Evolutionary conservation across 1,140 invertebrate species (phyloP), one percentile per base, ranked within the genome.

Genomic region (Heliconius hewitsoni): DNA sequence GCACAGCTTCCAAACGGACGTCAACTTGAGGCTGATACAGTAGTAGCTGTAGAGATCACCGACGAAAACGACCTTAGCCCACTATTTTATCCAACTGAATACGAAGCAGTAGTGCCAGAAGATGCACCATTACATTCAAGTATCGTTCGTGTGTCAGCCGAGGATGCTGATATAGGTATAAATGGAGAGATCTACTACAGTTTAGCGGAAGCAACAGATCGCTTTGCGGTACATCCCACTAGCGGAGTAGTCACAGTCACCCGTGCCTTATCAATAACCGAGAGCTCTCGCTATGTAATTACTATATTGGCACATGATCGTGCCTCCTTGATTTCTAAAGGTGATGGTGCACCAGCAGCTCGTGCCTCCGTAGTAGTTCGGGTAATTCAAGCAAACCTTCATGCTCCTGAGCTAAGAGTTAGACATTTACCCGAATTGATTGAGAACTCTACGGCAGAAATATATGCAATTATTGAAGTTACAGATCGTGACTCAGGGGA

Each of bases 161-260:
- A 98, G 86, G 99, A 99, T 94, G 98, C 98, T 9, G 98, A 99
- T 92, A 95, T 98, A 16, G 98, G 98, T 0, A 96, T 97, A 73
- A 99, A 99, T 91, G 98, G 98, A 3, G 98, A 99, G 95, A 98
- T 99, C 84, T 99, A 99, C 93, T 99, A 99, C 91, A 99, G 97
- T 92, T 97, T 99, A 84, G 95, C 96, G n/a, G 96, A 98, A 80
- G 94, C 96, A 23, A 98, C 97, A 8, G 96, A 98, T 82, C 96
- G 97, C 81, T 99, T 99, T 91, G 97, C 98, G 8, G 96, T 99
- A 77, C 98, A 99, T 95, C 98, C 98, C 16, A 98, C 98, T 42
- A 98, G 96, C 18, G 99, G 98, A 4, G 96, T 98, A 13, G 96
- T 99, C 57, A 97, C 97, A 3, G 95, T 99, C 9, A 98, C 98